These are phyloP conservation scores for Smittia aterrima DNA, from an alignment of 2,888 invertebrate species.

Conservation along the genomic window DNA sequence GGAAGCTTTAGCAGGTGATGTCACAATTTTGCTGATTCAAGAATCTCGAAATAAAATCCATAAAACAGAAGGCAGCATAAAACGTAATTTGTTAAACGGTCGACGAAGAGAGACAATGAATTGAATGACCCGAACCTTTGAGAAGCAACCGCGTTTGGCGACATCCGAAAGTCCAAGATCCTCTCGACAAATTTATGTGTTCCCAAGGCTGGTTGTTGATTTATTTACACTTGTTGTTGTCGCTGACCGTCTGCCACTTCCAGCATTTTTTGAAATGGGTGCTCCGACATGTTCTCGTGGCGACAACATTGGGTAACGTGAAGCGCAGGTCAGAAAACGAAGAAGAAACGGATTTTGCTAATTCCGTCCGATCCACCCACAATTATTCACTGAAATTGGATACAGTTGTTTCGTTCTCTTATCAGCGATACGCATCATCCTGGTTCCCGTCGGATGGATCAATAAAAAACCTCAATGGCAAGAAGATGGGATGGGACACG, in stretches of 20 bases:
- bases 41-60: neutral
- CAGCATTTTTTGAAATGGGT: conserved; percentile 19
- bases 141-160: neutral
- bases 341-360: neutral
- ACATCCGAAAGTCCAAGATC: conserved; percentile 18
- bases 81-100: neutral
- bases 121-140: neutral
- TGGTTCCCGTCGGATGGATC: conserved; percentile 12
- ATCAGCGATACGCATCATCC: conserved; percentile 24
- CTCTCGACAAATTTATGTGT: conserved; percentile 26
- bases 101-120: neutral
- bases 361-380: conserved; percentile 27
- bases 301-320: conserved; percentile 33
- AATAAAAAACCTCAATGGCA: conserved; percentile 1
- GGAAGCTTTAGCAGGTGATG: neutral
- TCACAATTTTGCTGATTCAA: neutral
- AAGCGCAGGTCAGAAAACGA: conserved; percentile 32
- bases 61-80: neutral
- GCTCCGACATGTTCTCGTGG: conserved; percentile 39
- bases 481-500: neutral
- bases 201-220: conserved; percentile 21
- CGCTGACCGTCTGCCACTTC: conserved; percentile 39
- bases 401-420: conserved; percentile 36
- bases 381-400: conserved; percentile 36
- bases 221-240: conserved; percentile 40